Base-by-base conservation (phyloP, 1,140 invertebrate genomes). In the Dolichoris vasculosae region DNA sequence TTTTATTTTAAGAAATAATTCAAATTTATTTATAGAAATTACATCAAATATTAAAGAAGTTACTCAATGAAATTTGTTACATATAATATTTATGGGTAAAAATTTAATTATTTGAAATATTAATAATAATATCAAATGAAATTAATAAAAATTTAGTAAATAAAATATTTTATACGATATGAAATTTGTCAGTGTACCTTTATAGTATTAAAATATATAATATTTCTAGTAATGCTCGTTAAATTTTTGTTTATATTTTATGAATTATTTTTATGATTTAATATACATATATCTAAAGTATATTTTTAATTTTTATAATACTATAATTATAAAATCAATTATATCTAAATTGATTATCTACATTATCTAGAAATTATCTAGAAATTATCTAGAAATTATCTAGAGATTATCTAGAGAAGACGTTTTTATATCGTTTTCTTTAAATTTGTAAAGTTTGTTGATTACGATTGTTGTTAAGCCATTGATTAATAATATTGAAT, bases 141-240 rank as follows among this genome's bases (percentile, higher is more conserved):
- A 73, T 73, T 4, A 73, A 40, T 73, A 23, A 43, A 6, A 38
- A 17, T 38, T n/a, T n/a, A 38, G 0, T 38, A 69, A 67, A 40
- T 69, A 38, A 38, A 69, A 69, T 38, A 73, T 13, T 26, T 26
- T 76, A 48, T 23, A n/a, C 4, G 30, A 30, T 6, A 48, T 23
- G 2, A 55, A 51, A 82, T 23, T 73, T n/a, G 13, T 83, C 30
- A 83, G 40, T 77, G 69, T 83, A 83, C 43, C 82, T 83, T 77
- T 83, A 30, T 55, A 83, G 55, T 64, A 32, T 77, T 83, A 83
- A 83, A 83, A 67, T 76, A 32, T 59, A 55, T 55, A 67, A 32
- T 32, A 17, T 48, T 46, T 75, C 7, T 0, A 48, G 51, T 20
- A 20, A 77, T 11, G 7, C 2, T 73, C 38, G 15, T 30, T 32